phyloP scores from a whole-genome alignment of 2,113 vertebrate genomes.

The Brachyhypopomus occidentalis region DNA sequence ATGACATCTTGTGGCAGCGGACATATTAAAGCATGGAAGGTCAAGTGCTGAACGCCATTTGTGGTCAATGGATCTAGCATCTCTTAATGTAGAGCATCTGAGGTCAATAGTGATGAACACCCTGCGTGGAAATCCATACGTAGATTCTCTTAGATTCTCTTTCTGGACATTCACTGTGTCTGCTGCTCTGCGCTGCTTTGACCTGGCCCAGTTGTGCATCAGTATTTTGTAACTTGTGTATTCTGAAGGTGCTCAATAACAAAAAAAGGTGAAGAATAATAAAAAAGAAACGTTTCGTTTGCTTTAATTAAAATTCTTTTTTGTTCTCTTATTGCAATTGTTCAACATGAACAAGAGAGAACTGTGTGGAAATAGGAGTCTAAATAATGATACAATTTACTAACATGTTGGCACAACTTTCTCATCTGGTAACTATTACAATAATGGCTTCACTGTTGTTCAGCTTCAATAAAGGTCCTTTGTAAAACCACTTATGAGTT shows the following conservation, averaged over 20 bases:
- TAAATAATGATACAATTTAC: slow-evolving; percentile 14
- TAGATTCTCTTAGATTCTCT: neutral
- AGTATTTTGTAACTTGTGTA: neutral
- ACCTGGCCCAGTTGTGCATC: too few species aligned
- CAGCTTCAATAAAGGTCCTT: slow-evolving; percentile 46
- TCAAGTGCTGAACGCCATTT: slow-evolving; percentile 38
- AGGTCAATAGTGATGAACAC: neutral
- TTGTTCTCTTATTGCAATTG: neutral
- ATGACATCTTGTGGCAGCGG: slow-evolving; percentile 64
- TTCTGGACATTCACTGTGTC: neutral
- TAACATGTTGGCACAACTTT: slow-evolving; percentile 37
- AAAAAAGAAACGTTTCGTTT: too few species aligned
- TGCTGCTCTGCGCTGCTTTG: neutral
- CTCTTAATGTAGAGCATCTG: slow-evolving; percentile 1
- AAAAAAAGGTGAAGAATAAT: too few species aligned
- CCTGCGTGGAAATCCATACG: neutral
- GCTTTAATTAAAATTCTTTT: too few species aligned
- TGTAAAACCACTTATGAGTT: slow-evolving; percentile 11
- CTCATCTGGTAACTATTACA: slow-evolving; percentile 66
- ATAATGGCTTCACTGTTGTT: slow-evolving; percentile 50
- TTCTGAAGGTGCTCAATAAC: neutral
- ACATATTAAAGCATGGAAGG: slow-evolving; percentile 43
- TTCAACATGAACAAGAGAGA: slow-evolving; percentile 32
- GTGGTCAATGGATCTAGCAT: slow-evolving; percentile 23
- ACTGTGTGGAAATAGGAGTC: slow-evolving; percentile 12